These are phyloP conservation scores for Trichopoda pennipes DNA, from an alignment of 2,888 invertebrate genomes.

Conservation along the genomic window DNA sequence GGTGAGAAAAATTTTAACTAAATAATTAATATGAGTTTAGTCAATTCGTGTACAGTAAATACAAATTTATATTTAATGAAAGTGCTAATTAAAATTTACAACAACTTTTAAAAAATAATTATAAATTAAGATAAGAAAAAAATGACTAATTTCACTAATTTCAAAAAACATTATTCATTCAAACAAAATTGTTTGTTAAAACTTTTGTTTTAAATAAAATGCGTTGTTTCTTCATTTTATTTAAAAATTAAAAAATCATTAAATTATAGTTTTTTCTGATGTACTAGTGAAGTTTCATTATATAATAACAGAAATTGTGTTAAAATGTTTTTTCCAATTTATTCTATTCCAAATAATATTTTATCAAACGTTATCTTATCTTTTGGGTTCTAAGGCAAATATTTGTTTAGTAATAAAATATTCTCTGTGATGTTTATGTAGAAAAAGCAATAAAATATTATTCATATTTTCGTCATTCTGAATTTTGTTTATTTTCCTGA, in stretches of 20 bases:
- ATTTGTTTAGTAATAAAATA: constrained; percentile 16
- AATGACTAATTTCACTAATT: background rate
- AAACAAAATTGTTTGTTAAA: background rate
- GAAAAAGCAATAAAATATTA: background rate
- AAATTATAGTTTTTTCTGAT: background rate
- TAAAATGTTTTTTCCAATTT: constrained; percentile 18
- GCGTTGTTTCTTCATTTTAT: too few relatives aligned
- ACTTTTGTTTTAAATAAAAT: too few relatives aligned
- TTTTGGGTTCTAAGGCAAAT: constrained; percentile 27
- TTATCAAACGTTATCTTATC: constrained; percentile 49
- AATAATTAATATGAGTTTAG: background rate
- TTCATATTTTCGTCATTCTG: too few relatives aligned
- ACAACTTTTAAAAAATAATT: background rate
- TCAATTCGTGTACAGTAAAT: background rate
- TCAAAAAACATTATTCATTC: background rate
- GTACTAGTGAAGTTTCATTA: constrained; percentile 38
- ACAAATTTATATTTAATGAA: too few relatives aligned
- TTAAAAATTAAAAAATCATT: too few relatives aligned
- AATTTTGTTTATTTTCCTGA: too few relatives aligned
- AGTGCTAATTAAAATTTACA: background rate
- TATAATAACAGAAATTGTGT: background rate
- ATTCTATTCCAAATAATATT: background rate
- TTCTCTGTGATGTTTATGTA: background rate
- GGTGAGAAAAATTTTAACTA: constrained; percentile 82
- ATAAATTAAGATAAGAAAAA: background rate